A percentile compares a stretch with the other conserved stretches of the same genome.
phyloP scores from a whole-genome alignment of 2,888 invertebrate species.

The Nymphalis polychloros region DNA sequence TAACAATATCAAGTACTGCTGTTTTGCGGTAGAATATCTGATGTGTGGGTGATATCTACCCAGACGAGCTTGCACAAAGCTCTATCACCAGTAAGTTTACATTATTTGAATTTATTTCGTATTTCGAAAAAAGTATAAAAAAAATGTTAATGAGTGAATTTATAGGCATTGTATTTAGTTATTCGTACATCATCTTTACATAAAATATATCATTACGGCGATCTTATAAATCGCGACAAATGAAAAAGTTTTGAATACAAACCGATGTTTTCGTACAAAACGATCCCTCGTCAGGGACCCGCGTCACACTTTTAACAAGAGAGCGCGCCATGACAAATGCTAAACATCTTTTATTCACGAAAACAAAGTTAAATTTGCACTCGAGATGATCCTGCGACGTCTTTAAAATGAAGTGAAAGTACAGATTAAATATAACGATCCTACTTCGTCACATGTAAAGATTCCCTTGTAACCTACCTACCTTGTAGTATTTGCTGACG shows the following conservation, averaged over 20 bases:
- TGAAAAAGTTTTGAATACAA: slow-evolving; percentile 45
- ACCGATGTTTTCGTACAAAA: slow-evolving; percentile 46
- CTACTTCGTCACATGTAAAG: neutral
- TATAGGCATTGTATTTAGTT: too few relatives aligned
- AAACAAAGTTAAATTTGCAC: slow-evolving; percentile 22
- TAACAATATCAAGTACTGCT: too few relatives aligned
- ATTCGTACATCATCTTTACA: neutral
- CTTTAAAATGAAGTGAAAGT: neutral
- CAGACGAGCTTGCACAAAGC: too few relatives aligned
- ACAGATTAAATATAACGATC: neutral
- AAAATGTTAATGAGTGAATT: too few relatives aligned
- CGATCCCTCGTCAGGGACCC: slow-evolving; percentile 55
- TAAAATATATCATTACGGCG: slow-evolving; percentile 28
- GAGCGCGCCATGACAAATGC: slow-evolving; percentile 52
- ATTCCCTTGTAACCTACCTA: neutral
- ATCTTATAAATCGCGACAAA: slow-evolving; percentile 39
- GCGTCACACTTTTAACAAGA: slow-evolving; percentile 60
- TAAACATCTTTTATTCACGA: slow-evolving; percentile 49
- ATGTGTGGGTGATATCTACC: too few relatives aligned
- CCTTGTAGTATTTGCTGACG: neutral
- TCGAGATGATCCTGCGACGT: neutral
- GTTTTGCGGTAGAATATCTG: too few relatives aligned
- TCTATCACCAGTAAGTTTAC: too few relatives aligned
- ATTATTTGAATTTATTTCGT: too few relatives aligned
- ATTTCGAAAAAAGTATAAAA: too few relatives aligned